Percentiles rank a stretch among this genome's conserved stretches.
phyloP scores from a whole-genome alignment of 2,888 invertebrate species.

The Brachypalpus laphriformis region DNA sequence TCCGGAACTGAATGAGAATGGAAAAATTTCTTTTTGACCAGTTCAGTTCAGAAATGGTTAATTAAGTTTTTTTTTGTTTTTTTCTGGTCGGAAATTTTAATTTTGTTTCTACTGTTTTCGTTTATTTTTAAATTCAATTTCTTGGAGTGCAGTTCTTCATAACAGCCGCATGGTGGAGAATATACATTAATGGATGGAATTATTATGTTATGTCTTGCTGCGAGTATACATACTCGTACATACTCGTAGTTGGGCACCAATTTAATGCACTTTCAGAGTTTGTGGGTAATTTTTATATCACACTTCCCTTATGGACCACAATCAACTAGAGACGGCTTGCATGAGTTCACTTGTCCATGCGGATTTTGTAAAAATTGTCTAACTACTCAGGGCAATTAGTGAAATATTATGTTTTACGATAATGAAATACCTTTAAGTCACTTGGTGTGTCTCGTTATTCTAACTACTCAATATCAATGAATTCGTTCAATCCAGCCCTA shows the following conservation, averaged over 20 bases:
- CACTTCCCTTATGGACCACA: not conserved
- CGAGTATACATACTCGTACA: too few relatives aligned
- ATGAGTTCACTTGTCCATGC: conserved; percentile 1
- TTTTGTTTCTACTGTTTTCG: conserved; percentile 16
- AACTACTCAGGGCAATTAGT: not conserved
- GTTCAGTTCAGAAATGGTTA: conserved; percentile 46
- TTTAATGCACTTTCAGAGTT: not conserved
- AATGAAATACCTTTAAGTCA: not conserved
- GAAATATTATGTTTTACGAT: not conserved
- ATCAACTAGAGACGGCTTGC: not conserved
- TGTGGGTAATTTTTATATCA: not conserved
- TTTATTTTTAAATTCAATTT: conserved; percentile 40
- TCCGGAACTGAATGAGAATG: conserved; percentile 63
- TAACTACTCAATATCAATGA: too few relatives aligned
- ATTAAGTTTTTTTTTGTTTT: conserved; percentile 41
- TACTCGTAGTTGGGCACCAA: not conserved
- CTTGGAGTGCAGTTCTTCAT: conserved; percentile 21
- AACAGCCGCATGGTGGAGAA: not conserved
- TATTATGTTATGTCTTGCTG: conserved; percentile 12
- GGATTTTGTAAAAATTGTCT: not conserved
- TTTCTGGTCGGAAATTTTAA: not conserved
- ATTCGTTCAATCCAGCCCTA: too few relatives aligned
- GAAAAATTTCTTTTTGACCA: conserved; percentile 64
- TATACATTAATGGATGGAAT: conserved; percentile 23
- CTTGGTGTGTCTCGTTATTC: not conserved